Evolutionary conservation across 2,888 invertebrate species (phyloP), one percentile per base, ranked within the genome.

Genomic region (Ischnus inquisitorius): DNA sequence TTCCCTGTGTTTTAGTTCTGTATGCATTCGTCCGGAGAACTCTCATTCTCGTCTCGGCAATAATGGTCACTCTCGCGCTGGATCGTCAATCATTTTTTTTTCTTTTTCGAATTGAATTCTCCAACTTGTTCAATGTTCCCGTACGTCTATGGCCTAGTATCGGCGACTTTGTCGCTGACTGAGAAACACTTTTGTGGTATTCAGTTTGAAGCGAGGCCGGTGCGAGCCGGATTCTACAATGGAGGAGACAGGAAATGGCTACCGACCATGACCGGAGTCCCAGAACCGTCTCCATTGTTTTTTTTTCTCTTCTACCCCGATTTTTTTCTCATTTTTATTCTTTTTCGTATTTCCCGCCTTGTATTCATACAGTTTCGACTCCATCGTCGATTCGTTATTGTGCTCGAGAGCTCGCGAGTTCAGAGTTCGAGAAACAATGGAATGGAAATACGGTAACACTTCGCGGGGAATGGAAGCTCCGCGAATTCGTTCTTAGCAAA

Each of bases 231-330:
- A 43, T n/a, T 72, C 14, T 65, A 78, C 57, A 81, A 79, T 69
- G 81, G 46, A 67, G 68, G 77, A 78, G 81, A 75, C 84, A 81
- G 84, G 84, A 84, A 84, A 78, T 77, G 84, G 74, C 80, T 64
- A 74, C 81, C 84, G 81, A 84, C 84, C 84, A 81, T 84, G 84
- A 81, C 80, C 72, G 83, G 72, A 77, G 67, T 46, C 64, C 82
- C 80, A 69, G 82, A 83, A 79, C 22, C 43, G 76, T 69, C 79
- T 67, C 75, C 77, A 81, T 84, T 81, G 80, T 84, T 81, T 78
- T 84, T 81, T 78, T 77, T 34, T 57, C 54, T 16, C 16, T 39
- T 69, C 14, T 48, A 34, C 69, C 62, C 54, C 41, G 12, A 28
- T 62, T 57, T 16, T 34, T 16, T 48, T 54, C 5, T 34, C 5